Percentiles rank a stretch among this genome's conserved stretches.
phyloP scores from a whole-genome alignment of 2,888 invertebrate genomes.

The Protonemura montana region DNA sequence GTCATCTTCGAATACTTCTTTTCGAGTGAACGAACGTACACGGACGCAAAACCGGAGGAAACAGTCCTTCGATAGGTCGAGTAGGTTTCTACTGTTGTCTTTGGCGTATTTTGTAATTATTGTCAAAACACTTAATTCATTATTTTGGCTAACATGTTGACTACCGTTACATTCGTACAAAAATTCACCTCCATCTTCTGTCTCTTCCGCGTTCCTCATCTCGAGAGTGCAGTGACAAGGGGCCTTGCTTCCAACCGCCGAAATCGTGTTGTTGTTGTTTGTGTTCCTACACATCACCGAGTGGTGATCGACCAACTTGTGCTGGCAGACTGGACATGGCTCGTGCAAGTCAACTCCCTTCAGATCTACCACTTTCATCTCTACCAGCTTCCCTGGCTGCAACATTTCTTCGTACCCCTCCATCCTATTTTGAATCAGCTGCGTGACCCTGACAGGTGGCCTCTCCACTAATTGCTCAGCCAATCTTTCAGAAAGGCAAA shows the following conservation, averaged over 20 bases:
- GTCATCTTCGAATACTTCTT: not conserved
- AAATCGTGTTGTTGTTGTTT: conserved; percentile 75
- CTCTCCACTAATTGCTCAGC: not conserved
- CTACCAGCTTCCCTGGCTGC: not conserved
- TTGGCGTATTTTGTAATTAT: conserved; percentile 12
- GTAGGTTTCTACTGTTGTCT: not conserved
- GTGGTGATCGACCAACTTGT: conserved; percentile 72
- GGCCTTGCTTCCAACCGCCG: conserved; percentile 53
- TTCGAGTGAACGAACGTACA: not conserved
- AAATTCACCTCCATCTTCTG: not conserved
- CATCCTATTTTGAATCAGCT: not conserved
- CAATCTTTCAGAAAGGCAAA: conserved; percentile 48
- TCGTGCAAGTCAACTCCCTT: not conserved
- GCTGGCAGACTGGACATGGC: conserved; percentile 74
- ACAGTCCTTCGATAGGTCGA: not conserved
- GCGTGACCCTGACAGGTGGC: not conserved
- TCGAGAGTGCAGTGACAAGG: conserved; percentile 56
- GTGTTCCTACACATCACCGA: conserved; percentile 73
- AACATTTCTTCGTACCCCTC: not conserved
- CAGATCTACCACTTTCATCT: not conserved
- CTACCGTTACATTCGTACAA: not conserved
- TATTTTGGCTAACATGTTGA: not conserved
- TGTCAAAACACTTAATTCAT: not conserved
- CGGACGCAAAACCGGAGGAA: conserved; percentile 4
- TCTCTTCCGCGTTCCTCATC: not conserved